Evolutionary conservation across 37 sponge, comb jelly and placozoan species (phyloP).

Genomic region (Diacarnus erythraeanus): DNA sequence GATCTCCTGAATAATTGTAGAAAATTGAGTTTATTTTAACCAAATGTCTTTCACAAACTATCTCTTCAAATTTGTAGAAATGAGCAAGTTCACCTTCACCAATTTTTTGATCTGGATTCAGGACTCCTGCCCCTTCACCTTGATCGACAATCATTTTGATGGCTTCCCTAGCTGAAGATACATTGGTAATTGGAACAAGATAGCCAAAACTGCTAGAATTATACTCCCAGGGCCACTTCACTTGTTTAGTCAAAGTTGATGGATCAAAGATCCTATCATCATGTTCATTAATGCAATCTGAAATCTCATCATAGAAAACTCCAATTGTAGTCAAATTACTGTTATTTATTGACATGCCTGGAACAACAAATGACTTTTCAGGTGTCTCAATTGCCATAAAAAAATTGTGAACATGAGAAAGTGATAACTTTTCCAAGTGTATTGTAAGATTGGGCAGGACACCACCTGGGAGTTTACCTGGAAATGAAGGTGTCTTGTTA

Average conservation of each 20-base stretch:
- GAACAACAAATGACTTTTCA: background rate
- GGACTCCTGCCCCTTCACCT: constrained; percentile 47
- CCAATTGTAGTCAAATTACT: constrained; percentile 41
- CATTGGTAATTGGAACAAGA: constrained; percentile 11
- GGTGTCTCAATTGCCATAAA: constrained; percentile 51
- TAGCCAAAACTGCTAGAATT: background rate
- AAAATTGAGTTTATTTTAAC: background rate
- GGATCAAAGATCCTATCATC: constrained; percentile 3
- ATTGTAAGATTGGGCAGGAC: constrained; percentile 43
- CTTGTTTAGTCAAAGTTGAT: background rate
- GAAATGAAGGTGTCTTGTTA: constrained; percentile 22
- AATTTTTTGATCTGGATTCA: constrained; percentile 28
- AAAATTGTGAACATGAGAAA: constrained; percentile 31
- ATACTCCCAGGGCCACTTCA: constrained; percentile 38
- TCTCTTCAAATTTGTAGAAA: constrained; percentile 41
- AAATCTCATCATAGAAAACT: constrained; percentile 59
- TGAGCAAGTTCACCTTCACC: background rate
- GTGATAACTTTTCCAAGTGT: constrained; percentile 24
- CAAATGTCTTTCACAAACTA: constrained; percentile 52
- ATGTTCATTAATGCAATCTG: constrained; percentile 16
- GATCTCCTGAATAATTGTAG: constrained; percentile 38
- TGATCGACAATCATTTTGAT: constrained; percentile 51
- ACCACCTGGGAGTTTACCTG: constrained; percentile 38
- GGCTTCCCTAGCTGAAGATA: constrained; percentile 22
- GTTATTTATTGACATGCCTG: background rate